Base-by-base conservation (phyloP, 2,797 vertebrate species). In the Pantherophis alleghaniensis region DNA sequence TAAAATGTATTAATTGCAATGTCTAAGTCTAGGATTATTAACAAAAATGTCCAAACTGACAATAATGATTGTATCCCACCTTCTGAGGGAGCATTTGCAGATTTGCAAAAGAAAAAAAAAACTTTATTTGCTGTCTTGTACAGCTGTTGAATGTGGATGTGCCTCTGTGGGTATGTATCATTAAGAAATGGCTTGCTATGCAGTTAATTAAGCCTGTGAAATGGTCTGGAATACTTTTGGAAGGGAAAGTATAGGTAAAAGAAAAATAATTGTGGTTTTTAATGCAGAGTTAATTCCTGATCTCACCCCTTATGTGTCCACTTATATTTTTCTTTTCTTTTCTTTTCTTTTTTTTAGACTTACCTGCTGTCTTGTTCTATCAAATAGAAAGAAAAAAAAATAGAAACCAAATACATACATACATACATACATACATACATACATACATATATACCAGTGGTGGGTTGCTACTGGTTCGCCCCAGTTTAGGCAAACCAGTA, bases 191-290 rank as follows among this genome's bases (percentile, higher is more conserved):
- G 89, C 92, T 90, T 94, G 91, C 60, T 92, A 88, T 83, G 61
- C 91, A 92, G 56, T 79, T 74, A 94, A 92, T 94, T 92, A 94
- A 88, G 53, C 57, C 63, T 79, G 47, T 92, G 61, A 94, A 92
- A 92, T 92, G 56, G 47, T 90, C 88, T 63, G 91, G 88, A 92
- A 88, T 92, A 90, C 83, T 90, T 93, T 94, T 61, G 56, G 79
- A 92, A 90, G 56, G 83, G n/a, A 90, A 90, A 86, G n/a, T 86
- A 90, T 92, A 92, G 92, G 83, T 87, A 79, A 94, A 87, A 20
- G 32, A 74, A 56, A 83, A 90, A 88, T 92, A 60, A 79, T 56
- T 60, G 18, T 69, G 61, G 42, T 90, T 92, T 87, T 37, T 94
- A 89, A 86, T 93, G 56, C n/a, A 88, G 63, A 91, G 57, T 91